Conservation (phyloP, 2,797 vertebrate genomes). For the Falco peregrinus region DNA sequence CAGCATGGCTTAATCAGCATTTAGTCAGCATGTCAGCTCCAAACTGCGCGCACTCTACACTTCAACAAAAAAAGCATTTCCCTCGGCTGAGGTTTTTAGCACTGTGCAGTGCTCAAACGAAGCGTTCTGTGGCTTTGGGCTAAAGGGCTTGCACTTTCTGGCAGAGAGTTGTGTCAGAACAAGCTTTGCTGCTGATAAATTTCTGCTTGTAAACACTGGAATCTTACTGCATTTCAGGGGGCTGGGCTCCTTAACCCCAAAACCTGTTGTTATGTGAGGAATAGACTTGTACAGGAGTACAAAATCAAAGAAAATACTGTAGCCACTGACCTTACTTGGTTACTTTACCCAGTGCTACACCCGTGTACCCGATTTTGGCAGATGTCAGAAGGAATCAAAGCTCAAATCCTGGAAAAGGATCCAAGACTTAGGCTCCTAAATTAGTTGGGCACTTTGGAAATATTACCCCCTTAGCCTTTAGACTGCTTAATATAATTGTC, state of each 20-base stretch:
- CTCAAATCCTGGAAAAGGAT: background rate
- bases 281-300: background rate
- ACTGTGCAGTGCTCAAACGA: background rate
- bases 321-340: background rate
- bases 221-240: background rate
- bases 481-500: slow-evolving; percentile 24
- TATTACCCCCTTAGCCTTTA: background rate
- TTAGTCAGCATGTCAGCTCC: background rate
- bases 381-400: background rate
- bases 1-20: background rate
- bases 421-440: background rate
- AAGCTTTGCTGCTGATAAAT: background rate
- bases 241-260: background rate
- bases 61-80: background rate
- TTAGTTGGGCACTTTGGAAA: slow-evolving; percentile 21
- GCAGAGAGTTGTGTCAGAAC: background rate
- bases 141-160: background rate
- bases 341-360: background rate
- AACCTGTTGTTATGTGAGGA: background rate
- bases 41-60: background rate
- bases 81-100: background rate
- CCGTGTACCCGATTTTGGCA: background rate
- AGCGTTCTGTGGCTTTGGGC: background rate
- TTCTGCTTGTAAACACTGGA: background rate
- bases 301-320: background rate